Percentiles rank a stretch among this genome's conserved stretches.
phyloP scores from a whole-genome alignment of 2,888 invertebrate species.

The Camptogramma bilineatum region DNA sequence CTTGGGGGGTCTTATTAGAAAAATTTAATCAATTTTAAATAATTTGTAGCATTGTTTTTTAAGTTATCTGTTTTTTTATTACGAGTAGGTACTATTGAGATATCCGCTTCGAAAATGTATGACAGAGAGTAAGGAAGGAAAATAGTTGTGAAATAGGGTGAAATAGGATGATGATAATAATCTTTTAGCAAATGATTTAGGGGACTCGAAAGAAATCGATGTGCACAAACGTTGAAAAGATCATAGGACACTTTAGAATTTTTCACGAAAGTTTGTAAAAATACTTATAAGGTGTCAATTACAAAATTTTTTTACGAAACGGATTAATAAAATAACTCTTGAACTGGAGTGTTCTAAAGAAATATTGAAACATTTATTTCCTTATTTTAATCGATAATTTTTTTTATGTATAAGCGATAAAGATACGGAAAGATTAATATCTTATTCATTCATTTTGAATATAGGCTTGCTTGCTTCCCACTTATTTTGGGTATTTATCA shows the following conservation, averaged over 20 bases:
- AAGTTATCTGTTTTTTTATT: background rate
- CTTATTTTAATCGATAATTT: background rate
- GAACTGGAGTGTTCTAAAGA: background rate
- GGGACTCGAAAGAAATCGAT: no score
- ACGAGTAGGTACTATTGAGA: background rate
- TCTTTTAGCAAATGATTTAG: no score
- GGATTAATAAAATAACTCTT: background rate
- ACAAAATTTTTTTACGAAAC: background rate
- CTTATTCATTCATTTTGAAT: background rate
- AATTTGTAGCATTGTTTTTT: background rate
- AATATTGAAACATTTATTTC: background rate
- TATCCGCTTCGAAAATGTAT: background rate
- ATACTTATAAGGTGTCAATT: no score
- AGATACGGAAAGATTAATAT: background rate
- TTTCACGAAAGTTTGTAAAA: no score
- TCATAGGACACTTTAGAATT: no score
- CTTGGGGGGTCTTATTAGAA: constrained; percentile 38
- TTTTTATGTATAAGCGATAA: background rate
- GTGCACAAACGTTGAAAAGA: no score
- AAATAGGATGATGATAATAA: no score
- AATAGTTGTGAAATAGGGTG: background rate
- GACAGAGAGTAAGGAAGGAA: background rate
- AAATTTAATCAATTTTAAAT: constrained; percentile 18
- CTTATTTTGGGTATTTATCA: background rate
- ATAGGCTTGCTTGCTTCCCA: background rate